phyloP scores from a whole-genome alignment of 2,113 vertebrate species.

The Diglossa brunneiventris region DNA sequence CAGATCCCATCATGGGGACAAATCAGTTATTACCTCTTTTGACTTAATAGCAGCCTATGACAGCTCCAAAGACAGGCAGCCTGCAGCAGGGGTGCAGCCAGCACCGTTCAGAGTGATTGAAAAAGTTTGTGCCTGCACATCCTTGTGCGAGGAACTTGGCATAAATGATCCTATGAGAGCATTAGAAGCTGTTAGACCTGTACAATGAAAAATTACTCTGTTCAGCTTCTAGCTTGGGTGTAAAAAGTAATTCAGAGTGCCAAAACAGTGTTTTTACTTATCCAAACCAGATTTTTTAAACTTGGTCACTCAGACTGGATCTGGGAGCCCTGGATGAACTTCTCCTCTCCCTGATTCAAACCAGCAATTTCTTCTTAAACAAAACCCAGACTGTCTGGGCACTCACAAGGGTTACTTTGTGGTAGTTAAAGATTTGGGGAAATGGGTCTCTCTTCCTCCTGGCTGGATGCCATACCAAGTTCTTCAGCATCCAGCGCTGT shows the following conservation, averaged over 20 bases:
- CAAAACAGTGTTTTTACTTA: constrained; percentile 29
- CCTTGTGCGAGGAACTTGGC: not conserved
- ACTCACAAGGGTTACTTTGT: constrained; percentile 30
- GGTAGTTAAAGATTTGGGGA: constrained; percentile 25
- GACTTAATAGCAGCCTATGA: not conserved
- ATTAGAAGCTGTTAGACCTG: not conserved
- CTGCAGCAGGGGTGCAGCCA: not conserved
- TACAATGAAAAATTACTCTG: not conserved
- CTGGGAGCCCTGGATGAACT: constrained; percentile 31
- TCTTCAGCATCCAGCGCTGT: not conserved
- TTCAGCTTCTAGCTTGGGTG: constrained; percentile 46
- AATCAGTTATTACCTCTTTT: not conserved
- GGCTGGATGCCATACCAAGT: not conserved
- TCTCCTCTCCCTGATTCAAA: constrained; percentile 23
- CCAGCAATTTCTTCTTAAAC: constrained; percentile 28
- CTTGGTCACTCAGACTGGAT: constrained; percentile 12
- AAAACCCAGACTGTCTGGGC: constrained; percentile 20
- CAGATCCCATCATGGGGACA: not conserved
- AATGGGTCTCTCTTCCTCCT: constrained; percentile 12
- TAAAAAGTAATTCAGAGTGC: constrained; percentile 21
- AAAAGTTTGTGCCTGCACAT: not conserved
- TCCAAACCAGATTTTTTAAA: not conserved
- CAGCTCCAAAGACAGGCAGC: not conserved
- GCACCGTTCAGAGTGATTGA: accelerated
- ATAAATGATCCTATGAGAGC: not conserved